Base-by-base conservation (phyloP, 2,797 vertebrate species). In the Cacajao melanocephalus region DNA sequence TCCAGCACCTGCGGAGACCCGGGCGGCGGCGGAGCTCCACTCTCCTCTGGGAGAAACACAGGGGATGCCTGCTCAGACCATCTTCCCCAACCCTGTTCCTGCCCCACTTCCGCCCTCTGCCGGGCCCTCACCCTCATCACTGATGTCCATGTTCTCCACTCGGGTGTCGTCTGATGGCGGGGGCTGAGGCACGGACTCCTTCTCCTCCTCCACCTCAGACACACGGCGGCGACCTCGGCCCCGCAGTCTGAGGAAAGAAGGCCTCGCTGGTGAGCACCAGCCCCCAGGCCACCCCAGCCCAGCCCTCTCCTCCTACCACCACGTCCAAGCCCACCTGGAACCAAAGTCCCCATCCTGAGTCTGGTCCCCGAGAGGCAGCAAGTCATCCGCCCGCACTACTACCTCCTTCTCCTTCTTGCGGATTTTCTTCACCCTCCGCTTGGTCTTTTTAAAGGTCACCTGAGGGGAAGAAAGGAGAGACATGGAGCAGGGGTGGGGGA, bases 101-200 rank as follows among this genome's bases (percentile, higher is more conserved):
- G 24, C 14, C 52, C 46, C 6, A 0, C 1, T 20, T 55, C 39
- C 4, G 0, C 3, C 13, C 19, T 5, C 19, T 0, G 28, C n/a
- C 0, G 1, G 7, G 33, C 20, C 39, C 98, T 97, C 93, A 98
- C 99, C 99, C 0, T 99, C 99, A 0, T 99, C 99, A 4, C 99
- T 99, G 92, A 99, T 99, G 24, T 99, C 99, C 99, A 99, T 99
- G 95, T 99, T 99, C 50, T 99, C 99, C 95, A 98, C 99, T 2
- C 99, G 98, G 75, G 99, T 97, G 90, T 99, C 99, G 61, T 99
- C 99, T 0, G 99, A 99, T 2, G 36, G 97, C 1, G 76, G 82
- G 24, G 12, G 88, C 55, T 91, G 96, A 8, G 72, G 20, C 1
- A 5, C n/a, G 0, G 94, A n/a, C 11, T 94, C 97, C 30, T 94